phyloP scores from a whole-genome alignment of 2,888 invertebrate species.

The Dendrolimus houi region DNA sequence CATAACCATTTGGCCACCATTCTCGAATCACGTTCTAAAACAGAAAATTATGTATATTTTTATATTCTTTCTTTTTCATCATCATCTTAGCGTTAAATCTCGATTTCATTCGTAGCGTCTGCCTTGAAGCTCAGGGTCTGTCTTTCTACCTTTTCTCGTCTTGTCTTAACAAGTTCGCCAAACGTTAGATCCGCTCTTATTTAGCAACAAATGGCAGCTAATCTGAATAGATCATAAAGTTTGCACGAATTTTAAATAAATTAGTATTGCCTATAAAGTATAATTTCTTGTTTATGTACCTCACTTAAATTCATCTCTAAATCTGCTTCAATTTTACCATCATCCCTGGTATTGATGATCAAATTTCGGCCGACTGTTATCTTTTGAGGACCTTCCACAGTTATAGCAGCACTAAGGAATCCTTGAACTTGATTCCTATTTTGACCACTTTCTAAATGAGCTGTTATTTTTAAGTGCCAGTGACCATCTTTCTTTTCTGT shows the following conservation, averaged over 20 bases:
- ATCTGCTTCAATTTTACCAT: slow-evolving; percentile 42
- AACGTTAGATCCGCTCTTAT: too few species aligned
- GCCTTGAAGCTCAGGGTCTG: too few species aligned
- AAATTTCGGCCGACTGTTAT: slow-evolving; percentile 32
- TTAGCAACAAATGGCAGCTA: too few species aligned
- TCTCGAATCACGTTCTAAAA: slow-evolving; percentile 51
- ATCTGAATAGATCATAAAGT: too few species aligned
- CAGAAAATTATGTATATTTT: neutral
- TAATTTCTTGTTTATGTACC: slow-evolving; percentile 21
- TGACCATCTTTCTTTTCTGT: slow-evolving; percentile 27
- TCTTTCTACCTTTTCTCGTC: too few species aligned
- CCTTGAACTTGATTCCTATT: slow-evolving; percentile 30
- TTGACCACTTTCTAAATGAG: slow-evolving; percentile 41
- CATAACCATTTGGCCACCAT: slow-evolving; percentile 99
- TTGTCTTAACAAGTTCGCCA: too few species aligned
- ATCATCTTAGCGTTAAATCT: too few species aligned
- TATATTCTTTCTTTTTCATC: too few species aligned
- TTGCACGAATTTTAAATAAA: too few species aligned
- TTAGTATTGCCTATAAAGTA: too few species aligned
- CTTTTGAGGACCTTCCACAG: slow-evolving; percentile 41
- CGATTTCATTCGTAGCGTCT: too few species aligned
- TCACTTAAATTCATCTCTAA: slow-evolving; percentile 44
- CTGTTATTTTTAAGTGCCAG: slow-evolving; percentile 44
- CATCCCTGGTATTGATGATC: slow-evolving; percentile 24
- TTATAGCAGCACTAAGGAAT: slow-evolving; percentile 35